Evolutionary conservation across 2,797 vertebrate species (phyloP).

Genomic region (Trachurus trachurus): DNA sequence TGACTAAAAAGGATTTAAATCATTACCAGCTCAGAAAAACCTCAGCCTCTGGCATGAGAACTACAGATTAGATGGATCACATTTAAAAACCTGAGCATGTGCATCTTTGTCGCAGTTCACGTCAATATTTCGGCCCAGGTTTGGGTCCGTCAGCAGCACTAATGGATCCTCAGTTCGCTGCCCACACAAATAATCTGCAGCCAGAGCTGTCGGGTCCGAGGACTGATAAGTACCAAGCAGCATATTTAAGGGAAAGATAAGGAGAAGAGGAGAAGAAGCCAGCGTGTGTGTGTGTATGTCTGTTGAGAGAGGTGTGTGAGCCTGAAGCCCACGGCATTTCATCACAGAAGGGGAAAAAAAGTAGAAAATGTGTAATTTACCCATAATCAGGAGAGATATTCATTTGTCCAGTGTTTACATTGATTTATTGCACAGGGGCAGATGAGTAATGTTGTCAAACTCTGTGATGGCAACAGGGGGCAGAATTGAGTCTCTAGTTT

Average conservation of each 20-base stretch:
- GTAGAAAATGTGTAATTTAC: background rate
- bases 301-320: background rate
- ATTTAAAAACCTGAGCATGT: background rate
- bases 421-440: background rate
- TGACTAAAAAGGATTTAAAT: background rate
- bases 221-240: constrained; percentile 25
- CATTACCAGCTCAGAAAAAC: background rate
- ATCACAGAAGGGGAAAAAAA: background rate
- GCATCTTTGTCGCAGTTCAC: background rate
- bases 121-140: constrained; percentile 32
- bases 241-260: constrained; percentile 18
- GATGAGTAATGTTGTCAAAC: background rate
- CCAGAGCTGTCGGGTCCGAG: constrained; percentile 35
- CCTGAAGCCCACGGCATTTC: background rate
- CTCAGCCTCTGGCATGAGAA: background rate
- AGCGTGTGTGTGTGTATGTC: background rate
- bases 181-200: constrained; percentile 64
- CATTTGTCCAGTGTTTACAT: background rate
- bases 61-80: background rate
- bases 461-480: constrained; percentile 14
- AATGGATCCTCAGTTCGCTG: constrained; percentile 66
- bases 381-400: too few species aligned
- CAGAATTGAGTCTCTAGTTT: background rate
- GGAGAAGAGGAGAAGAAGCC: background rate
- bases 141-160: constrained; percentile 51